Evolutionary conservation across 37 sponge, comb jelly and placozoan genomes (phyloP), one percentile per base, ranked within the genome.

Genomic region (Cliona cf. orientalis): DNA sequence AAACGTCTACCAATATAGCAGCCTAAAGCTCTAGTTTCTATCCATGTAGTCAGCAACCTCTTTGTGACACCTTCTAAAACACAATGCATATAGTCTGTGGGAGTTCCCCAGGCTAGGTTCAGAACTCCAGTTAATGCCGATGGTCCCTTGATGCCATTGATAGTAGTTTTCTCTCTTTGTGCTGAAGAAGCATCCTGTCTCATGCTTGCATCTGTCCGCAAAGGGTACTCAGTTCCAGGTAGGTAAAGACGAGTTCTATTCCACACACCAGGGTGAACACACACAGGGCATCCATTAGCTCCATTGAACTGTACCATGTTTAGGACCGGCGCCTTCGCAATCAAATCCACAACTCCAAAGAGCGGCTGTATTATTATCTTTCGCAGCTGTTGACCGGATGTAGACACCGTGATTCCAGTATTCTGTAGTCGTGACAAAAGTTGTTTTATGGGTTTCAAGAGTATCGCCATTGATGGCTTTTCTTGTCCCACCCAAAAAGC

Each of bases 21-120:
- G 14, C 14, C 14, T 17, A 11, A 19, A 17, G 17, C 11, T 49
- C 14, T 19, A 49, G 55, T 17, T 49, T 11, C 11, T 49, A 74
- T 29, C 75, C 75, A 74, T 33, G 22, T 23, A 36, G 1, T 3
- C 58, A 53, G 33, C 19, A 3, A 23, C 2, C 57, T 53, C 21
- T 29, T 74, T 53, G 22, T 53, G 29, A 74, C 58, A 3, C 75
- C 75, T 74, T 74, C 75, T 11, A 28, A 41, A 74, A 46, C 38
- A 39, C 33, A 25, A 42, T 72, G 73, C 73, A 72, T 72, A 31
- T 72, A 72, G 40, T 39, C 71, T 12, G 42, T 45, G 28, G 28
- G 46, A 31, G 5, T 11, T 7, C 25, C 33, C 12, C 11, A 19
- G 17, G 55, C 55, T 49, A 49, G 11, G 55, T 49, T 17, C 17